Base-by-base conservation (phyloP, 1,140 invertebrate genomes). In the Hirudo medicinalis region DNA sequence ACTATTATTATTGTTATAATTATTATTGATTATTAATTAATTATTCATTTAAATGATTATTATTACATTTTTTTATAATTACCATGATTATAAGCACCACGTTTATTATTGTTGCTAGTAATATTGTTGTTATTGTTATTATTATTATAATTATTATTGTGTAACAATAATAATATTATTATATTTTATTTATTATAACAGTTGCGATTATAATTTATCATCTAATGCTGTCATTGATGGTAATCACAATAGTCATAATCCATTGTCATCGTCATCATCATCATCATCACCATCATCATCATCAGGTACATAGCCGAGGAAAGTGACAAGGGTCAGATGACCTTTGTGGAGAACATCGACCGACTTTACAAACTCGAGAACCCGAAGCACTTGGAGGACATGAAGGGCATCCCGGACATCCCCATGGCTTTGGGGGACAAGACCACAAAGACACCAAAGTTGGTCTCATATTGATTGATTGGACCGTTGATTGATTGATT, bases 281-380 rank as follows among this genome's bases (percentile, higher is more conserved):
- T 40, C 40, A 40, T 40, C 40, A 40, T 40, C 40, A 40, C 11
- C 40, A 40, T 40, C 40, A 49, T 49, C 57, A 72, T 77, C 27
- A 72, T 69, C 71, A 83, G 82, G 67, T 84, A 83, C 76, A 80
- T 84, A 69, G 82, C 82, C 43, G 81, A 83, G 74, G 74, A 80
- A 73, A 80, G 82, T 20, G 80, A 79, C 72, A 76, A 77, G 19
- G 78, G 78, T 36, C 82, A 81, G 72, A 71, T 84, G 25, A 70
- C 75, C 3, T 80, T 82, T 76, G 78, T 84, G n/a, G 82, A 84
- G 71, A 82, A 80, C n/a, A 83, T 84, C 67, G 83, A 84, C 74
- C 75, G 76, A 53, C 78, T 78, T 22, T 83, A 78, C 76, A 75
- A 80, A 27, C 75, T 83, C 55, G 76, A 76, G 36, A 32, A 63